These are phyloP conservation scores for Falco punctatus DNA, from an alignment of 2,113 vertebrate genomes.

Conservation along the genomic window DNA sequence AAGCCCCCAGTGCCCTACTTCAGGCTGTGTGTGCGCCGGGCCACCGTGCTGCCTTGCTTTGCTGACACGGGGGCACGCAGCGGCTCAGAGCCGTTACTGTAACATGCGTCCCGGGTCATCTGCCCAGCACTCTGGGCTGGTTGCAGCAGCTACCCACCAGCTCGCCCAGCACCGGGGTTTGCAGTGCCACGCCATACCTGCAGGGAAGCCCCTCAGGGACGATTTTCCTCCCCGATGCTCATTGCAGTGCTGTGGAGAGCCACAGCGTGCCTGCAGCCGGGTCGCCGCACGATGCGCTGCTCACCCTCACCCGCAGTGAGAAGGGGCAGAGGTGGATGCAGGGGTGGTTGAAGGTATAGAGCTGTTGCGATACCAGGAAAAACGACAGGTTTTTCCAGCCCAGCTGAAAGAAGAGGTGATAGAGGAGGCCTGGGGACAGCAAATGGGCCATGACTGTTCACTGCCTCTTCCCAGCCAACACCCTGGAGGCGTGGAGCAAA, in stretches of 20 bases:
- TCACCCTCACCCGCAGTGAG: not conserved
- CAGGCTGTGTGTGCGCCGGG: not conserved
- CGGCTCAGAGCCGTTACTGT: not conserved
- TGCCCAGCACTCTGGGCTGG: not conserved
- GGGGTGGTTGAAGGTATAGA: not conserved
- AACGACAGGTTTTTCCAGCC: not conserved
- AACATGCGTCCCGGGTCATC: not conserved
- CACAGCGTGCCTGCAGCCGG: not conserved
- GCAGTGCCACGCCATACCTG: not conserved
- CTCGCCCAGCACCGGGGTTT: fast-evolving
- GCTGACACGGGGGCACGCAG: not conserved
- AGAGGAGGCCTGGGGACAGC: not conserved
- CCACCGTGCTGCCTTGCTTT: not conserved
- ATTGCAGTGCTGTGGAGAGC: fast-evolving
- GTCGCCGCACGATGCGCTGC: not conserved
- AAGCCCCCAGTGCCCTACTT: not conserved
- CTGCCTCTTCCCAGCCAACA: not conserved
- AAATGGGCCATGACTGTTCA: not conserved
- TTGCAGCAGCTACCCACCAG: fast-evolving
- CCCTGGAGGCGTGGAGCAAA: not conserved
- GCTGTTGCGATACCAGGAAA: not conserved
- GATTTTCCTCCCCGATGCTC: not conserved
- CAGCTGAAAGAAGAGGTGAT: not conserved
- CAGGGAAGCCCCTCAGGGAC: fast-evolving
- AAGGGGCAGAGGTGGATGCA: not conserved